Conservation (phyloP, 2,113 vertebrate genomes). For the Carollia perspicillata region DNA sequence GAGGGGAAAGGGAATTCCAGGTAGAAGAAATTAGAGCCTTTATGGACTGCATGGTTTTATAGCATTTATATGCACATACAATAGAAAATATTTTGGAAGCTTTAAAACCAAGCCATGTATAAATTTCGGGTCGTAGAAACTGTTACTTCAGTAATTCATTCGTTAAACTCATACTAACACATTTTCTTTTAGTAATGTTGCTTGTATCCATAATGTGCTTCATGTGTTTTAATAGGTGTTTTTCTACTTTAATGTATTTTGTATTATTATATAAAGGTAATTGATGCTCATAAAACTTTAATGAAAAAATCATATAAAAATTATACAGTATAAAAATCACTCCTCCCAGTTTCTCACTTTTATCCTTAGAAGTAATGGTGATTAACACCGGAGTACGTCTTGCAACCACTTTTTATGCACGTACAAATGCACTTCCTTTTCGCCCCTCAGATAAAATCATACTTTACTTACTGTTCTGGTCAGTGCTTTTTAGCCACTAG, state of each 20-base stretch:
- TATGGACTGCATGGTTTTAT: neutral
- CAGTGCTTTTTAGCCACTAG: neutral
- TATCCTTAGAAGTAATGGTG: neutral
- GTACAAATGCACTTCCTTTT: neutral
- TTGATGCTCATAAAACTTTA: neutral
- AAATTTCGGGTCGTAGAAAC: neutral
- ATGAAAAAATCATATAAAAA: constrained; percentile 14
- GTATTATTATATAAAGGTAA: neutral
- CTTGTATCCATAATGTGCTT: neutral
- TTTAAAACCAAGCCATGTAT: neutral
- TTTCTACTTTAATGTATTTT: constrained; percentile 17
- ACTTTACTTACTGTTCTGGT: neutral
- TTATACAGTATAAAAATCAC: neutral
- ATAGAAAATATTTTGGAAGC: neutral
- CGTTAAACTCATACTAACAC: neutral
- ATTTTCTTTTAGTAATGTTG: neutral
- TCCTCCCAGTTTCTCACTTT: neutral
- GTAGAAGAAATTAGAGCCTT: neutral
- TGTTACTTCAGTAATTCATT: neutral
- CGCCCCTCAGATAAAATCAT: neutral
- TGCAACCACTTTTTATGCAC: neutral
- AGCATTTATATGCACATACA: neutral
- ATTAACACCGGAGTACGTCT: neutral
- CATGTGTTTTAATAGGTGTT: constrained; percentile 17
- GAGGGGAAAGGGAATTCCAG: neutral